Base-by-base conservation (phyloP, 2,888 invertebrate species). In the Orthosia incerta region DNA sequence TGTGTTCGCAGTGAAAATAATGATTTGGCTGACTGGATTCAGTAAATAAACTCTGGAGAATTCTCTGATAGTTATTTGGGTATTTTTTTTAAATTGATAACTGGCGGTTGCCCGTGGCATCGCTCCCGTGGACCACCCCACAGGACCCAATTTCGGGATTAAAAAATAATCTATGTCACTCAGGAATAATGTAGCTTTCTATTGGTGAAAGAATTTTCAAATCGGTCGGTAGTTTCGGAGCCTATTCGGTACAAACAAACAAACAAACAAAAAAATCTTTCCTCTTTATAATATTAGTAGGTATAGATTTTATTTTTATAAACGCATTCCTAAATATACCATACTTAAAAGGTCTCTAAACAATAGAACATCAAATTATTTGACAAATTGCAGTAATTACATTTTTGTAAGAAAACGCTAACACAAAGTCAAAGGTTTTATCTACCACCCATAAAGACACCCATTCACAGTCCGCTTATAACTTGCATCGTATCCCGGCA, bases 401-500 rank as follows among this genome's bases (percentile, higher is more conserved):
- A 31, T 31, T 31, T 4, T 31, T 31, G 2, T n/a, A 2, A 20
- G 7, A 16, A 11, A n/a, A 12, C 11, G 2, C 20, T n/a, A 15
- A 12, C 13, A 26, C 15, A 20, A 20, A 20, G 0, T 26, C 13
- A 11, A 1, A 59, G 39, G 46, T n/a, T 13, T 1, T n/a, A 53
- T 15, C 39, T 39, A 23, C 7, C 23, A 67, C 5, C 15, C 0
- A 50, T 69, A 45, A 48, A 56, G 16, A 4, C 7, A 31, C 18
- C 2, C 46, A 62, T 69, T 50, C 62, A 53, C 46, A n/a, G 15
- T 2, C 16, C 61, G 31, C 80, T 73, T 80, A 3, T 73, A 70
- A 0, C 60, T 88, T 88, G 73, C 3, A 57, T 84, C 91, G 88
- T n/a, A 16, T 4, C 4, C 53, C n/a, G 92, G 93, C 94, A 94